Evolutionary conservation across 2,888 invertebrate species (phyloP).

Genomic region (Odiellus spinosus): DNA sequence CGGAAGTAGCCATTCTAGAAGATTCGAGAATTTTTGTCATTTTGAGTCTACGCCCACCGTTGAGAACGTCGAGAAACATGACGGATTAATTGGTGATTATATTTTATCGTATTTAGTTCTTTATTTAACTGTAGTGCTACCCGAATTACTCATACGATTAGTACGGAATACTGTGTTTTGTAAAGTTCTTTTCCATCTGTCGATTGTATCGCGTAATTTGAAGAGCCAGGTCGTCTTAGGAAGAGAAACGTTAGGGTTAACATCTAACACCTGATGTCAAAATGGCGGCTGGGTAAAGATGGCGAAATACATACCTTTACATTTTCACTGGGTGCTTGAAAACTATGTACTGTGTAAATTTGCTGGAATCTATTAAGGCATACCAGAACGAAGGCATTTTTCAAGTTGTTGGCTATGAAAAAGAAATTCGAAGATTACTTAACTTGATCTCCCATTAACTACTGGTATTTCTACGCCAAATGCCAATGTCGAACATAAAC

Average conservation of each 20-base stretch:
- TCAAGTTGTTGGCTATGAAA: slow-evolving; percentile 27
- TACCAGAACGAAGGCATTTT: slow-evolving; percentile 32
- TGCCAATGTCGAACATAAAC: not conserved
- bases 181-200: slow-evolving; percentile 35
- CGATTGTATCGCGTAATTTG: slow-evolving; percentile 36
- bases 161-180: slow-evolving; percentile 30
- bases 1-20: too few species aligned
- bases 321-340: slow-evolving; percentile 31
- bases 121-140: too few species aligned
- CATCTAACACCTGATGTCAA: too few species aligned
- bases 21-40: too few species aligned
- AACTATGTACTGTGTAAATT: slow-evolving; percentile 34
- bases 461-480: not conserved
- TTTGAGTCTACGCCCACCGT: too few species aligned
- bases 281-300: too few species aligned
- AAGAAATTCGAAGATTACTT: not conserved
- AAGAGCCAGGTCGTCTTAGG: slow-evolving; percentile 35
- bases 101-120: too few species aligned
- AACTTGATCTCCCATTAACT: too few species aligned
- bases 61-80: too few species aligned
- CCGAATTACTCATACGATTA: not conserved
- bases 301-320: slow-evolving; percentile 26
- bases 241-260: slow-evolving; percentile 7
- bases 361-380: slow-evolving; percentile 34
- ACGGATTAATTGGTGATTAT: too few species aligned